Percentiles rank a stretch among this genome's conserved stretches.
phyloP scores from a whole-genome alignment of 2,113 vertebrate genomes.

The Amblyornis subalaris region DNA sequence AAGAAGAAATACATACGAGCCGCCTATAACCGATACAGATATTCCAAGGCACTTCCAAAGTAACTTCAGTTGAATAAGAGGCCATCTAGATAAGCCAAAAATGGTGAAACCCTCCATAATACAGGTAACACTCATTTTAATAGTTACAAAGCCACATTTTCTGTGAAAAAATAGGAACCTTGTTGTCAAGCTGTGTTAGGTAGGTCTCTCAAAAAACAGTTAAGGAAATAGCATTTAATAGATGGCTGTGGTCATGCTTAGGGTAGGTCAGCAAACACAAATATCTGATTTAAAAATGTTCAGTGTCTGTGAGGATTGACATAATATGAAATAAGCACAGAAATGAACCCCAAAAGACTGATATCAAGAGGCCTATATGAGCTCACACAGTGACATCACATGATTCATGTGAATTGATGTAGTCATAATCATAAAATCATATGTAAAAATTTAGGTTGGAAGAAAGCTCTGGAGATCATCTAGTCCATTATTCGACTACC shows the following conservation, averaged over 20 bases:
- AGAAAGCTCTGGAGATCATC: neutral
- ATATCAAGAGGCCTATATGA: neutral
- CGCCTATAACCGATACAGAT: neutral
- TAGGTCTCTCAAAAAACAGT: neutral
- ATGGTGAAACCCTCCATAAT: neutral
- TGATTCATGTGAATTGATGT: neutral
- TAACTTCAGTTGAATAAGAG: neutral
- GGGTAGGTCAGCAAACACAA: neutral
- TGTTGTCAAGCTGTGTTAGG: neutral
- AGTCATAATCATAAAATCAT: neutral
- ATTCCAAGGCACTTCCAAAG: neutral
- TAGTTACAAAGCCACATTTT: neutral
- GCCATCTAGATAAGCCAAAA: neutral
- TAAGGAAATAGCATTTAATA: neutral
- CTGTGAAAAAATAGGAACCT: neutral
- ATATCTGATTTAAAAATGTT: neutral
- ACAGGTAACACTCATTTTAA: neutral
- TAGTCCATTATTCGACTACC: neutral
- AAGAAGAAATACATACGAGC: constrained; percentile 8
- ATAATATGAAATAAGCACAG: neutral
- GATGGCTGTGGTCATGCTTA: neutral
- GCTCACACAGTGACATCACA: neutral
- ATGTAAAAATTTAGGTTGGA: neutral
- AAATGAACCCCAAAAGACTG: neutral
- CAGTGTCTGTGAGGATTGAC: neutral